Evolutionary conservation across 2,888 invertebrate species (phyloP), one percentile per base, ranked within the genome.

Genomic region (Geophilus truncorum): DNA sequence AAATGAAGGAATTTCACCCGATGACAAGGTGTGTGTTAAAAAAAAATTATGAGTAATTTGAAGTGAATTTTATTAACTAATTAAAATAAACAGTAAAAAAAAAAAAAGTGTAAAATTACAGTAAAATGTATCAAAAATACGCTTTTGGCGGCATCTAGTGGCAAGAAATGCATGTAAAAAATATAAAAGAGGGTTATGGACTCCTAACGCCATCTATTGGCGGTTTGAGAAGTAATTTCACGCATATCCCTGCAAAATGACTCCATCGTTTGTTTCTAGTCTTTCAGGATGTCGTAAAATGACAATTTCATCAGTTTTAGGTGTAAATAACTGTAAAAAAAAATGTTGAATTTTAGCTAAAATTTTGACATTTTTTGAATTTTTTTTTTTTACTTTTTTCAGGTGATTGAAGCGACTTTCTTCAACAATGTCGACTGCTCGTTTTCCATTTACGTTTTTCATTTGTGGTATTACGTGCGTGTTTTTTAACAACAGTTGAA

Each of bases 301-400:
- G 12, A 62, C 62, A 62, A 25, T 25, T 25, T 62, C 62, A 9
- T 62, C 28, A 12, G 21, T 1, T 62, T 62, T 12, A 4, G 23
- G 9, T 15, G 10, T 5, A 62, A 62, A 62, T 28, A 62, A 28
- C 62, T 62, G 9, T 1, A 25, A 62, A 62, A 12, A 23, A 21
- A 18, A 57, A 57, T n/a, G 15, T 7, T 75, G 10, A 75, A 62
- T 62, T 12, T 40, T 40, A 62, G 15, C 23, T 15, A 62, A 18
- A 62, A 62, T 36, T 9, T 9, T 36, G 12, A 36, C 18, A n/a
- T 75, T 75, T 15, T 3, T 21, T 7, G 10, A 40, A n/a, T n/a
- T n/a, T n/a, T n/a, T n/a, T n/a, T n/a, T n/a, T n/a, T n/a, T n/a
- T 77, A 77, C 77, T 30, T 77, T 32, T 32, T 34, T 36, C 32